Percentiles rank a stretch among this genome's conserved stretches.
phyloP scores from a whole-genome alignment of 2,797 vertebrate species.

The Chelon auratus region DNA sequence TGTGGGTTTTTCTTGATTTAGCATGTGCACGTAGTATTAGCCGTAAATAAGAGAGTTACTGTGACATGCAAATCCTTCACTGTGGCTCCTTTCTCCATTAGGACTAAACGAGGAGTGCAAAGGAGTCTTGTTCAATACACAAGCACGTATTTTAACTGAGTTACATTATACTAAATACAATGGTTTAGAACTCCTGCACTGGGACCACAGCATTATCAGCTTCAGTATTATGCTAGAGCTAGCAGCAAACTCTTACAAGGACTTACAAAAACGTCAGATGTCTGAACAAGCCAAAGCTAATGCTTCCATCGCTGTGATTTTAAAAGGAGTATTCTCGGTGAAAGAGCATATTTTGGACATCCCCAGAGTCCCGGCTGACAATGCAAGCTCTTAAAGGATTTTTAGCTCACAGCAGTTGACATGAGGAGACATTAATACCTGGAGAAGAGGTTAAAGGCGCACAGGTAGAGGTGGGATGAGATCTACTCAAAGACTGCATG shows the following conservation, averaged over 20 bases:
- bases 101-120: no score
- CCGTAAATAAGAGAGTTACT: no score
- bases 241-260: neutral
- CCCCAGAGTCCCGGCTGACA: conserved; percentile 35
- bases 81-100: no score
- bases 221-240: neutral
- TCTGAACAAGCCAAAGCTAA: neutral
- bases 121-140: no score
- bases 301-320: conserved; percentile 7
- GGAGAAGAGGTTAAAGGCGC: conserved; percentile 37
- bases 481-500: conserved; percentile 42
- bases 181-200: neutral
- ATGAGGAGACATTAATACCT: conserved; percentile 9
- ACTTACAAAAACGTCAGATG: neutral
- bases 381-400: conserved; percentile 11
- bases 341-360: neutral
- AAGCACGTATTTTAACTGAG: neutral
- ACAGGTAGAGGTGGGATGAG: conserved; percentile 32
- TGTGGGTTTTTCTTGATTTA: no score
- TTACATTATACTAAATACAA: neutral
- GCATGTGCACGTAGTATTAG: no score
- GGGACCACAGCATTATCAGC: neutral
- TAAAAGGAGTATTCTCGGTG: neutral
- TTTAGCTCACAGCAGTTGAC: conserved; percentile 33
- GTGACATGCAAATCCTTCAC: no score